Evolutionary conservation across 2,113 vertebrate genomes (phyloP).

Genomic region (Caloenas nicobarica): DNA sequence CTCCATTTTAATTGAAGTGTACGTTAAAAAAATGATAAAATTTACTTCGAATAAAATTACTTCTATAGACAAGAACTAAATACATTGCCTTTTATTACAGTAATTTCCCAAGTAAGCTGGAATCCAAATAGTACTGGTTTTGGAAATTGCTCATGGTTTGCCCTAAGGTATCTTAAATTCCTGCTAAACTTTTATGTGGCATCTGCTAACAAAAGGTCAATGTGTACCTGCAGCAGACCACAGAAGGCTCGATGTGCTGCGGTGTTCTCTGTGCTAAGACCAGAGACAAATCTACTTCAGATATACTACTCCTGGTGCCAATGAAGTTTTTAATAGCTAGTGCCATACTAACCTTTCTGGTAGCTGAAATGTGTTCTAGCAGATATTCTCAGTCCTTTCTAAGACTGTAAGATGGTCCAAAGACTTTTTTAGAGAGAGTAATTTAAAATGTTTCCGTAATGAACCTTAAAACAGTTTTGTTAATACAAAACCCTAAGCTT

Average conservation of each 20-base stretch:
- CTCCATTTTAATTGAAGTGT: background rate
- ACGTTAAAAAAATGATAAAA: background rate
- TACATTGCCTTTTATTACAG: background rate
- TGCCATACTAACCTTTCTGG: background rate
- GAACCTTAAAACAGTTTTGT: background rate
- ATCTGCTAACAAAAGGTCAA: background rate
- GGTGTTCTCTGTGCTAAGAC: background rate
- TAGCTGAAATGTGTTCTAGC: background rate
- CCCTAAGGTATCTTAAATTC: background rate
- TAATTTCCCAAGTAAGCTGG: background rate
- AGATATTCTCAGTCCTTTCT: background rate
- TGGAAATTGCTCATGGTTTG: background rate
- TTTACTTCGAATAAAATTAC: background rate
- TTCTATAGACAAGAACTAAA: background rate
- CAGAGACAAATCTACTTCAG: background rate
- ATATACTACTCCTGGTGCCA: background rate
- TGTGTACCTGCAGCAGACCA: background rate
- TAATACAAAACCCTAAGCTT: background rate
- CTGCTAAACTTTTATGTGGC: background rate
- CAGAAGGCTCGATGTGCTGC: background rate
- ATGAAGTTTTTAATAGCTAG: background rate
- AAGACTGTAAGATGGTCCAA: background rate
- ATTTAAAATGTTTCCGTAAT: background rate
- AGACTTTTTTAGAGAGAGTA: background rate
- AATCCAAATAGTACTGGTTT: background rate